Conservation (phyloP, 2,888 invertebrate species). For the Dyspetes luteomarginatus region DNA sequence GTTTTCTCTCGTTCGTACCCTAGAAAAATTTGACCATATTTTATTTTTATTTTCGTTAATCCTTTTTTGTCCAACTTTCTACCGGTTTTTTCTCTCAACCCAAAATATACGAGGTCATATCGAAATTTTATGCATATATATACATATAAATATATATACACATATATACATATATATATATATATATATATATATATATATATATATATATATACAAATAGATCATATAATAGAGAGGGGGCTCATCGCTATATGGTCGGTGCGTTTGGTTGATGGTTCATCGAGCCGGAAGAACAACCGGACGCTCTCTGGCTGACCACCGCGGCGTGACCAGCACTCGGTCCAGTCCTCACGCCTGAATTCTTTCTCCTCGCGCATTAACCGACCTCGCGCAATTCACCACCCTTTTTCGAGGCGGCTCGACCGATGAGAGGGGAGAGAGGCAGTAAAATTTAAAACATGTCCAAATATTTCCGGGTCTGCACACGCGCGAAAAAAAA, state of each 20-base stretch:
- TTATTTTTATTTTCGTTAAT: background rate
- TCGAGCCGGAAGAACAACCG: constrained; percentile 63
- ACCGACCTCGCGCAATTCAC: constrained; percentile 45
- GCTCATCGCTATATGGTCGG: constrained; percentile 13
- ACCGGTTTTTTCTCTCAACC: background rate
- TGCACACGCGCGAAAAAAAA: background rate
- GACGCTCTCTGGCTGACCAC: constrained; percentile 65
- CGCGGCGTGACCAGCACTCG: constrained; percentile 60
- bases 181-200: constrained; percentile 17
- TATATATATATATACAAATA: constrained; percentile 17
- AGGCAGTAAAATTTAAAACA: constrained; percentile 40
- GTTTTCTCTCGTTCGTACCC: background rate
- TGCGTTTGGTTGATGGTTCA: constrained; percentile 43
- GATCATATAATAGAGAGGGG: constrained; percentile 48
- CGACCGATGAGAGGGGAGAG: background rate
- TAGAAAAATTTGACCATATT: background rate
- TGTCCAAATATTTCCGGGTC: constrained; percentile 48
- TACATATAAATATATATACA: background rate
- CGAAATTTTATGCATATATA: background rate
- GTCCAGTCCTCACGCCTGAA: constrained; percentile 57
- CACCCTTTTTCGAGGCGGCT: constrained; percentile 6
- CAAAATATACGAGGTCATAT: background rate
- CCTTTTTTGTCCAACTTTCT: background rate
- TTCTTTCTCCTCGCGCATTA: constrained; percentile 59
- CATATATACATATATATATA: constrained; percentile 20